Percentiles rank a stretch among this genome's conserved stretches.
Evolutionary conservation across 2,888 invertebrate species (phyloP).

Genomic region (Hirtodrosophila confusa): DNA sequence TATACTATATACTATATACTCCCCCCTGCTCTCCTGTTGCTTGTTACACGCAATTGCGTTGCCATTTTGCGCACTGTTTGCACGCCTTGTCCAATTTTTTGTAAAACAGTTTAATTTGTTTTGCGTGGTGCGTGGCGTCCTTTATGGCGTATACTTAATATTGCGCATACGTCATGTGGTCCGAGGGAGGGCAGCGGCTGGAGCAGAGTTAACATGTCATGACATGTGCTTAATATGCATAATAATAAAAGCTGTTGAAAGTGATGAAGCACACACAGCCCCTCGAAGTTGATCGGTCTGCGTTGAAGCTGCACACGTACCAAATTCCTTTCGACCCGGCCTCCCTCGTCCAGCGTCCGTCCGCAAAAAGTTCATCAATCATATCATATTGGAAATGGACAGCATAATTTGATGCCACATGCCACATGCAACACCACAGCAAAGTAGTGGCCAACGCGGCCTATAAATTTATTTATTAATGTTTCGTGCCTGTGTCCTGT

Average conservation of each 20-base stretch:
- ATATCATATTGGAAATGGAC: conserved; percentile 67
- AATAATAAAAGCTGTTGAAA: conserved; percentile 73
- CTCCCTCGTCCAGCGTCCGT: conserved; percentile 4
- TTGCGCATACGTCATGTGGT: conserved; percentile 68
- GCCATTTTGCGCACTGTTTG: conserved; percentile 38
- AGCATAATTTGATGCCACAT: conserved; percentile 54
- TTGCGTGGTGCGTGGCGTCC: conserved; percentile 26
- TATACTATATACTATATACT: not conserved
- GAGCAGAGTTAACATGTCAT: conserved; percentile 47
- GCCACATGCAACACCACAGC: conserved; percentile 33
- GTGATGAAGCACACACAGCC: conserved; percentile 32
- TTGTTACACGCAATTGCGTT: conserved; percentile 55
- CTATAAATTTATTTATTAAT: conserved; percentile 62
- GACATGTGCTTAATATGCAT: conserved; percentile 75
- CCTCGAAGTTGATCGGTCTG: conserved; percentile 40
- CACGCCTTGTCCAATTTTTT: conserved; percentile 24
- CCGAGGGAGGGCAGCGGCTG: not conserved
- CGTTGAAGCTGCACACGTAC: conserved; percentile 46
- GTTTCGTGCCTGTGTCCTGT: conserved; percentile 32
- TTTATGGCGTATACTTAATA: conserved; percentile 62
- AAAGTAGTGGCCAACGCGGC: conserved; percentile 34
- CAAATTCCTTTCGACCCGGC: not conserved
- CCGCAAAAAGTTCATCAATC: conserved; percentile 64
- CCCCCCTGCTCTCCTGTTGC: not conserved
- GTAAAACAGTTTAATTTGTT: conserved; percentile 67